Conservation (phyloP, 2,797 vertebrate species). For the Spinus olivaceus region DNA sequence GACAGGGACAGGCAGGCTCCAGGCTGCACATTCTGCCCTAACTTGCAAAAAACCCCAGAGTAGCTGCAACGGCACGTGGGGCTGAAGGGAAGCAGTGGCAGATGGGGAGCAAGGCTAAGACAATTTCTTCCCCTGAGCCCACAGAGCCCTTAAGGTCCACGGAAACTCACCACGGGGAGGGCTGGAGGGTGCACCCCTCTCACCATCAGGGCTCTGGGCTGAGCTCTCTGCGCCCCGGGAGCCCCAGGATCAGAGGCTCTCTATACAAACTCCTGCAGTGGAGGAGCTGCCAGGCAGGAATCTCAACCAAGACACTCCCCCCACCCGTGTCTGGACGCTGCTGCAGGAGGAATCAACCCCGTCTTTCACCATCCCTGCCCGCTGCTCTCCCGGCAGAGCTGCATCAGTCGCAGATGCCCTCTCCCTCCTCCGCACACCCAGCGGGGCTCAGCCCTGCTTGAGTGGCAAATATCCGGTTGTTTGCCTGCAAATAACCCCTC, state of each 20-base stretch:
- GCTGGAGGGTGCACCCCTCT: neutral
- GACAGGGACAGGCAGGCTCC: neutral
- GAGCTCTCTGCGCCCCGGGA: neutral
- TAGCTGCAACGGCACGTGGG: fast-evolving
- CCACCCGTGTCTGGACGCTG: neutral
- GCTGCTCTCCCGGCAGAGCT: neutral
- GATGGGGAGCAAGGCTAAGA: neutral
- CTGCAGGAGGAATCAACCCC: neutral
- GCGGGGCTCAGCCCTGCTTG: fast-evolving
- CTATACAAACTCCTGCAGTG: fast-evolving
- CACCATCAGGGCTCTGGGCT: neutral
- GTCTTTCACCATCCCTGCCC: neutral
- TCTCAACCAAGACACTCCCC: neutral
- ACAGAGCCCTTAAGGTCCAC: fast-evolving
- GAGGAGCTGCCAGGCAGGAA: neutral
- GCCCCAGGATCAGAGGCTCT: neutral
- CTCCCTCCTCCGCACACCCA: neutral
- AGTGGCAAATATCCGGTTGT: neutral
- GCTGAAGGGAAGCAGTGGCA: neutral
- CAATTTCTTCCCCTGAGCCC: neutral
- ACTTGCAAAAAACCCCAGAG: neutral
- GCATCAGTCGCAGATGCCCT: neutral
- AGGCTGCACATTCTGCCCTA: neutral
- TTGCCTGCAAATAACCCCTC: neutral
- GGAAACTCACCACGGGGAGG: neutral